Evolutionary conservation across 2,113 vertebrate species (phyloP), one percentile per base, ranked within the genome.

Genomic region (Amblyornis subalaris): DNA sequence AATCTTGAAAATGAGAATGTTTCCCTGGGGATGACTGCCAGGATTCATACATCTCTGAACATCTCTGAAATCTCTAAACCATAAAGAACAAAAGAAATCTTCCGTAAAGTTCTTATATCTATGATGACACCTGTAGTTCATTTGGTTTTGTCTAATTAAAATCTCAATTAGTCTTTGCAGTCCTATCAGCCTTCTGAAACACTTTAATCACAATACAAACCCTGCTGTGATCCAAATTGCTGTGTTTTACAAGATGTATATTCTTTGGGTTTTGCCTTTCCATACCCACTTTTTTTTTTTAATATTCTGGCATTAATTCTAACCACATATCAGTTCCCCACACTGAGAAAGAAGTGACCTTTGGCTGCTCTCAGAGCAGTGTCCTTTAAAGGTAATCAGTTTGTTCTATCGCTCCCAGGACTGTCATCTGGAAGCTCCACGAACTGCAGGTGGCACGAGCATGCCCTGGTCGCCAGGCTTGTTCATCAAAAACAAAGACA

Each of bases 71-170:
- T 58, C 85, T 65, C 20, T 79, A 50, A 57, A 66, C 4, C 0
- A 24, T 51, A 35, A 84, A 74, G 69, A 77, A 84, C 28, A 48
- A 82, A 90, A 38, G 12, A 87, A 81, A 72, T 79, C 40, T 71
- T 81, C 25, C 0, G 2, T 71, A 84, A 70, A 87, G 18, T 57
- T 81, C n/a, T 89, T 42, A 18, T 51, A 36, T 35, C 25, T 35
- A 64, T 25, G 10, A 76, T 73, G 79, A 67, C 44, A 95, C 66
- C 88, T 93, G 45, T 55, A 55, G 29, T 57, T 89, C 28, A 79
- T 85, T 83, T 94, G 35, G 29, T 67, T 92, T 93, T 84, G 50
- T 69, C 72, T 95, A 88, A 92, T 90, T 95, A 96, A 92, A 94
- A 93, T 79, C 69, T 54, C 80, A 71, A 72, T 96, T 95, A 87